phyloP scores from a whole-genome alignment of 2,888 invertebrate species.

The Acronicta psi region DNA sequence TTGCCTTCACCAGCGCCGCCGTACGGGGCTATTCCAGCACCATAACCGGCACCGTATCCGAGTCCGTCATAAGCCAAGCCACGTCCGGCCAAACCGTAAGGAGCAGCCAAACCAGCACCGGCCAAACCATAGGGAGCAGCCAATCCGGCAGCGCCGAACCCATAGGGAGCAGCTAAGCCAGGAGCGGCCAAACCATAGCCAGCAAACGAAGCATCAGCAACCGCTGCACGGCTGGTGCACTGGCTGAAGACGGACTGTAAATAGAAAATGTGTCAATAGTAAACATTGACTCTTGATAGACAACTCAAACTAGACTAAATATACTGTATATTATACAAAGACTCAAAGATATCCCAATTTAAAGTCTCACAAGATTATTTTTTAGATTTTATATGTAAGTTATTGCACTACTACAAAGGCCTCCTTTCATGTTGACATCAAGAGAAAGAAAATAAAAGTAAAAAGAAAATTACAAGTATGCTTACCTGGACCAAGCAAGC shows the following conservation, averaged over 20 bases:
- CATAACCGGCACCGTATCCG: constrained; percentile 1
- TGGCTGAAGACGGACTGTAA: neutral
- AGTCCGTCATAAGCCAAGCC: constrained; percentile 1
- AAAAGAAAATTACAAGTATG: neutral
- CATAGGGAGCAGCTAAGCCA: neutral
- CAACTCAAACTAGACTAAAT: too few relatives aligned
- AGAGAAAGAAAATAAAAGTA: too few relatives aligned
- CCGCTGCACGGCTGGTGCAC: neutral
- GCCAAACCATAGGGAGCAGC: neutral
- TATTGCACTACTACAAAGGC: too few relatives aligned
- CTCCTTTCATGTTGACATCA: too few relatives aligned
- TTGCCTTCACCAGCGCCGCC: constrained; percentile 63
- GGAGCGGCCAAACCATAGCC: neutral
- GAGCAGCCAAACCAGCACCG: neutral
- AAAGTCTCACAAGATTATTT: too few relatives aligned
- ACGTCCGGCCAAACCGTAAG: neutral
- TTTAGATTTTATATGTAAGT: too few relatives aligned
- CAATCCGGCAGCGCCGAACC: too few relatives aligned
- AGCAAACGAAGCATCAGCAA: neutral
- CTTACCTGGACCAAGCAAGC: constrained; percentile 30
- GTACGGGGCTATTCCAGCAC: constrained; percentile 34
- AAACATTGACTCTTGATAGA: neutral
- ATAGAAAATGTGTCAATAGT: neutral
- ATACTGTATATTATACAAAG: too few relatives aligned
- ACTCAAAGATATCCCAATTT: too few relatives aligned